phyloP scores from a whole-genome alignment of 1,140 invertebrate genomes.

The Drosophila novamexicana region DNA sequence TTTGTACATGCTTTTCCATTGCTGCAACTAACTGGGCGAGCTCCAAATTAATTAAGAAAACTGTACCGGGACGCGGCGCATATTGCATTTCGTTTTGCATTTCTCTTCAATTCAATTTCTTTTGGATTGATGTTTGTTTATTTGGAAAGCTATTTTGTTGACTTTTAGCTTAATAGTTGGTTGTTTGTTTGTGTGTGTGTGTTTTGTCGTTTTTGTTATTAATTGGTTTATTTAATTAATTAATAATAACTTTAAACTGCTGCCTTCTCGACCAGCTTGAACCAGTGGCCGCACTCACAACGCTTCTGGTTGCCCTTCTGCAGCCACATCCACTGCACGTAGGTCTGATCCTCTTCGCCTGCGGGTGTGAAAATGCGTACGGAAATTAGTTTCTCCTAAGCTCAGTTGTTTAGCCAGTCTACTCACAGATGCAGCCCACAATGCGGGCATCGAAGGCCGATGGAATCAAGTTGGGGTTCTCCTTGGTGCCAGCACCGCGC shows the following conservation, averaged over 20 bases:
- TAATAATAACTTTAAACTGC: conserved; percentile 86
- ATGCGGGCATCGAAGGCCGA: conserved; percentile 95
- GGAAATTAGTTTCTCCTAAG: no score
- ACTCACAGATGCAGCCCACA: conserved; percentile 96
- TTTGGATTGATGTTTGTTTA: conserved; percentile 73
- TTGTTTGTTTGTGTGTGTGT: conserved; percentile 35
- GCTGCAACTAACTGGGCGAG: conserved; percentile 9
- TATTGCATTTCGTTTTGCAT: conserved; percentile 17
- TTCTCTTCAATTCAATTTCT: conserved; percentile 13
- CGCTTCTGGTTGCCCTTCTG: conserved; percentile 94
- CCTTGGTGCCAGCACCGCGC: conserved; percentile 92
- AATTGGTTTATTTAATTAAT: conserved; percentile 80
- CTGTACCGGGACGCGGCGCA: conserved; percentile 43
- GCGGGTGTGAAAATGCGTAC: conserved; percentile 17
- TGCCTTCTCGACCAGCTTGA: conserved; percentile 92
- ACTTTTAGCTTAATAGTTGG: conserved; percentile 76
- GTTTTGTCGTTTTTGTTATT: conserved; percentile 63
- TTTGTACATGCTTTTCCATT: conserved; percentile 1
- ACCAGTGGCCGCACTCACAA: conserved; percentile 98
- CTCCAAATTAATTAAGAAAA: conserved; percentile 24
- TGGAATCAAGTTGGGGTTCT: conserved; percentile 94
- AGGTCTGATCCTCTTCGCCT: conserved; percentile 94
- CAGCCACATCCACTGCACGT: conserved; percentile 97
- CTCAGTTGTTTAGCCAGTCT: neutral
- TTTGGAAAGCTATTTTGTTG: conserved; percentile 73